Base-by-base conservation (phyloP, 2,888 invertebrate genomes). In the Dryocosmus kuriphilus region DNA sequence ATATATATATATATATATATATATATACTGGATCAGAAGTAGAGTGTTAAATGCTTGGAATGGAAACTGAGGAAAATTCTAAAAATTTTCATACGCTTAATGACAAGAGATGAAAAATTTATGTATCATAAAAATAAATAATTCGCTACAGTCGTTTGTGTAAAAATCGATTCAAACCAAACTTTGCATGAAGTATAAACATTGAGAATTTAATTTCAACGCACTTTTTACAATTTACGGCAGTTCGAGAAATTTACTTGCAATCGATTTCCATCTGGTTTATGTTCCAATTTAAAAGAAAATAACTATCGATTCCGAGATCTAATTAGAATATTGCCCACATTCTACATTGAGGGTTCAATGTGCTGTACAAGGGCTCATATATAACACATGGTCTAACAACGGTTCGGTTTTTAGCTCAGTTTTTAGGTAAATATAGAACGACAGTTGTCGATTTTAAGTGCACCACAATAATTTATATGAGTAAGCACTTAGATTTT, bases 161-260 rank as follows among this genome's bases (percentile, higher is more conserved):
- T 46, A 27, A 19, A 67, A 67, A 14, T 67, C 19, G 3, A 41
- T 14, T 67, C 24, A 38, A 16, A 46, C 24, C 24, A 24, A 38
- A 41, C 41, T 67, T 27, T 24, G 7, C 41, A 16, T 11, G 32
- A 62, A n/a, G 41, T 7, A 41, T 46, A 67, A 41, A 41, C 27
- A 67, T 67, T 41, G 41, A 27, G 46, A 41, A 46, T 67, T 67
- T 19, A 27, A 46, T 67, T 67, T 67, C 67, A 67, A 67, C 24
- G 46, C 46, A 67, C 67, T 67, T 67, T 38, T 67, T 8, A 41
- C 6, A 67, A 67, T 46, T 67, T 27, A 46, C 41, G 67, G 16
- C 16, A 27, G 22, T 67, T 65, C 38, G 24, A 14, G 41, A 67
- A 41, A 38, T 7, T 67, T 46, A 38, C 27, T 46, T 46, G 16